These are phyloP conservation scores for Solea solea DNA, from an alignment of 2,113 vertebrate genomes.

Conservation along the genomic window DNA sequence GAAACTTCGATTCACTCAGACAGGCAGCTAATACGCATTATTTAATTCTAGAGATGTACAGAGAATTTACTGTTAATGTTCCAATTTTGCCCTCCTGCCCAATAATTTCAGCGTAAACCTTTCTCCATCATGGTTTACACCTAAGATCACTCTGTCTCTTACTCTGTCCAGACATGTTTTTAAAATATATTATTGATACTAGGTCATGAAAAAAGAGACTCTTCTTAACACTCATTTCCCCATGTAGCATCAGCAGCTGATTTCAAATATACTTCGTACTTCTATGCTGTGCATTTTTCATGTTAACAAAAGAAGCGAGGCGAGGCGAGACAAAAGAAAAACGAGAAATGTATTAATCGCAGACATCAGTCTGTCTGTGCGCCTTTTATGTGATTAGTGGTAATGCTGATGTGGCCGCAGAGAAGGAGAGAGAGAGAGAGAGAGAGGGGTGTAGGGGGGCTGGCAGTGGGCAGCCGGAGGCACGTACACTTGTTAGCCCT, in stretches of 20 bases:
- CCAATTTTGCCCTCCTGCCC: too few relatives aligned
- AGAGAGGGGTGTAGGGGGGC: not conserved
- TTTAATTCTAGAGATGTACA: not conserved
- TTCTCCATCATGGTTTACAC: too few relatives aligned
- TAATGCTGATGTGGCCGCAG: constrained; percentile 33
- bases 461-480: constrained; percentile 65
- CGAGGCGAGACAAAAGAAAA: not conserved
- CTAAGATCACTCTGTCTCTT: too few relatives aligned
- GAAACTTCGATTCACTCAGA: not conserved
- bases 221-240: not conserved
- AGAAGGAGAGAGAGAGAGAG: constrained; percentile 3
- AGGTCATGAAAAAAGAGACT: not conserved
- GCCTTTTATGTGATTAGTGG: constrained; percentile 35
- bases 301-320: not conserved
- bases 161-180: too few relatives aligned
- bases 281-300: constrained; percentile 5
- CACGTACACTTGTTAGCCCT: constrained; percentile 69
- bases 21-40: not conserved
- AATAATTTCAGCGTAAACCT: too few relatives aligned
- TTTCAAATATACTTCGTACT: constrained; percentile 3
- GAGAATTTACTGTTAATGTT: too few relatives aligned
- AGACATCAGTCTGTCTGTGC: constrained; percentile 28
- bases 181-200: too few relatives aligned
- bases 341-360: constrained; percentile 19
- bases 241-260: not conserved